Evolutionary conservation across 2,888 invertebrate genomes (phyloP).

Genomic region (Ellobium chinense): DNA sequence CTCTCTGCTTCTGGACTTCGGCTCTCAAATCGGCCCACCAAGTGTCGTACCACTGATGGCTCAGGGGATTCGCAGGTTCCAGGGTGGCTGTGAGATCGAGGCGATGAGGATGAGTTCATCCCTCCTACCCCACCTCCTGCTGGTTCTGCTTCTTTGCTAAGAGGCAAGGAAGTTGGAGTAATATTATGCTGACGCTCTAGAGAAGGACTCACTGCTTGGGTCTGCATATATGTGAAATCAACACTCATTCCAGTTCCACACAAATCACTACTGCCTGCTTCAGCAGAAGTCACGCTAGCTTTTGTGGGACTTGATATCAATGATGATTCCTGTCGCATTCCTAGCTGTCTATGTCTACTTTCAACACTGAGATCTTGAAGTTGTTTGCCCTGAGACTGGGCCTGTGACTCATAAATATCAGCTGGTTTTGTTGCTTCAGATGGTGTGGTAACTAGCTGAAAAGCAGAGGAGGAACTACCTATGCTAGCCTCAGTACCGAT

Average conservation of each 20-base stretch:
- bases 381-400: background rate
- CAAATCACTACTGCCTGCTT: background rate
- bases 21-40: constrained; percentile 62
- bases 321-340: background rate
- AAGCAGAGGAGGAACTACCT: background rate
- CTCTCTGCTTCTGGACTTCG: constrained; percentile 32
- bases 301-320: background rate
- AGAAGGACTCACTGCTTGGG: background rate
- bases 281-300: too few species aligned
- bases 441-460: background rate
- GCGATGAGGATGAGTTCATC: background rate
- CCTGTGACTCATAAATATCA: background rate
- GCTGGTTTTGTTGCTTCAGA: background rate
- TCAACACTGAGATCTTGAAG: background rate
- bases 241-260: background rate
- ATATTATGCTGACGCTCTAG: background rate
- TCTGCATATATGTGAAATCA: background rate
- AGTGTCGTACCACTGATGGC: constrained; percentile 55
- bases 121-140: background rate
- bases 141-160: background rate
- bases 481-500: background rate
- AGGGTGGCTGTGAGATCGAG: background rate
- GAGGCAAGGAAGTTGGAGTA: background rate
- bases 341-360: background rate
- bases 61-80: constrained; percentile 30